These are phyloP conservation scores for Alcedo atthis DNA, from an alignment of 2,797 vertebrate genomes.

Conservation along the genomic window DNA sequence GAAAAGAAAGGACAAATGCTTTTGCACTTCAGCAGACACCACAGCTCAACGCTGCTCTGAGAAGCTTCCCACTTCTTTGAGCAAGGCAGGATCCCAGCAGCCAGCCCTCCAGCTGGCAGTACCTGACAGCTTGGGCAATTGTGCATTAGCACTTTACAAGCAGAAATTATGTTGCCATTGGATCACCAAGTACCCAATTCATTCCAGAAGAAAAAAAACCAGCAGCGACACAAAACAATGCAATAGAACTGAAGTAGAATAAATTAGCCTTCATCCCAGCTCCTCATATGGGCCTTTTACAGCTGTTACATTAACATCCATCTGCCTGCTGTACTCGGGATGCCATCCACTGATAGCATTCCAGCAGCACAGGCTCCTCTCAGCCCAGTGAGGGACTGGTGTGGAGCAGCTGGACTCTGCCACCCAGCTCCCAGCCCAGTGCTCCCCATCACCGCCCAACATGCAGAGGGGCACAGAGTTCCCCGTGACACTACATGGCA, in stretches of 20 bases:
- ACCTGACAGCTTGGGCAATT: conserved; percentile 18
- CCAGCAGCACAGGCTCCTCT: conserved; percentile 5
- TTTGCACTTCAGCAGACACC: neutral
- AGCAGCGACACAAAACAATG: neutral
- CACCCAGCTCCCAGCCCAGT: neutral
- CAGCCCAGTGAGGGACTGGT: conserved; percentile 45
- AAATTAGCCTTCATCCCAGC: conserved; percentile 43
- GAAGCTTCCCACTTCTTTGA: neutral
- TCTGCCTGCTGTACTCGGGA: conserved; percentile 23
- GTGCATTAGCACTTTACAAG: conserved; percentile 34
- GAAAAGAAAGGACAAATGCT: neutral
- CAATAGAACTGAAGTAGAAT: conserved; percentile 32
- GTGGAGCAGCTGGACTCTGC: conserved; percentile 34
- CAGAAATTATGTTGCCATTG: neutral
- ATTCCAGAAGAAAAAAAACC: conserved; percentile 1
- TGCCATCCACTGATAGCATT: conserved; percentile 32
- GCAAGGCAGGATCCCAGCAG: neutral
- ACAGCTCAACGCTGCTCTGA: neutral
- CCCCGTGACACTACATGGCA: neutral
- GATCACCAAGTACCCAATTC: conserved; percentile 4
- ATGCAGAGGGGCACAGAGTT: neutral
- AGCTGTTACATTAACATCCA: conserved; percentile 54
- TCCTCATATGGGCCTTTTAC: conserved; percentile 30
- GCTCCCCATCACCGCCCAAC: neutral
- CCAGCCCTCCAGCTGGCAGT: conserved; percentile 24